These are phyloP conservation scores for Dicranocentrus wangi DNA, from an alignment of 2,888 invertebrate species.

Conservation along the genomic window DNA sequence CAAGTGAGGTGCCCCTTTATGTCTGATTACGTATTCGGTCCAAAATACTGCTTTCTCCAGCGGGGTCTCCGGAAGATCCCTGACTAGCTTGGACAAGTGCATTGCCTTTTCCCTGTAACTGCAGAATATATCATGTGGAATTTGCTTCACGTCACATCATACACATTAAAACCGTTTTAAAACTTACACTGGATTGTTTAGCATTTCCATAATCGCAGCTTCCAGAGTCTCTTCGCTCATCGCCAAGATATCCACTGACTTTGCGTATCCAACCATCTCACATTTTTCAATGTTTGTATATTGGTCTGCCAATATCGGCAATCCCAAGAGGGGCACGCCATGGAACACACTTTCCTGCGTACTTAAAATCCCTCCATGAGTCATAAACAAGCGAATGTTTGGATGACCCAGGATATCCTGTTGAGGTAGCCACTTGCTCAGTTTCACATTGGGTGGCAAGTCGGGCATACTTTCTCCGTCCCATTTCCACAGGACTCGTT, in stretches of 20 bases:
- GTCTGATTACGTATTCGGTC: constrained; percentile 67
- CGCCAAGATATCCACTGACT: constrained; percentile 39
- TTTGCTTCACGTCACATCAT: neutral
- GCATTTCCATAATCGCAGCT: constrained; percentile 42
- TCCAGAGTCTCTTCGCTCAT: constrained; percentile 45
- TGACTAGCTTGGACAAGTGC: constrained; percentile 36
- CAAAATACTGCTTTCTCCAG: constrained; percentile 50
- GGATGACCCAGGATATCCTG: constrained; percentile 79
- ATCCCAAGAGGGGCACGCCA: constrained; percentile 79
- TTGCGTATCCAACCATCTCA: constrained; percentile 31
- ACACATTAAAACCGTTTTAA: neutral
- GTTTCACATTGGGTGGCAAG: constrained; percentile 79
- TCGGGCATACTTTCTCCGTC: constrained; percentile 76
- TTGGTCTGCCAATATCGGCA: constrained; percentile 71
- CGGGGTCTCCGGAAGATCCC: constrained; percentile 55
- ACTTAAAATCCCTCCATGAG: constrained; percentile 81
- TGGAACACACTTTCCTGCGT: constrained; percentile 80
- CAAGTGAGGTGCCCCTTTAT: constrained; percentile 71
- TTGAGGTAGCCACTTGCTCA: too few relatives aligned
- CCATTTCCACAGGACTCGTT: constrained; percentile 89
- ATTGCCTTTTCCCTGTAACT: constrained; percentile 55
- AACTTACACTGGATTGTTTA: constrained; percentile 36
- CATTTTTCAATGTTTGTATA: constrained; percentile 36
- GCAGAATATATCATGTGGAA: neutral
- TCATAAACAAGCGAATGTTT: constrained; percentile 79